phyloP scores from a whole-genome alignment of 2,113 vertebrate species.

The Strix uralensis region DNA sequence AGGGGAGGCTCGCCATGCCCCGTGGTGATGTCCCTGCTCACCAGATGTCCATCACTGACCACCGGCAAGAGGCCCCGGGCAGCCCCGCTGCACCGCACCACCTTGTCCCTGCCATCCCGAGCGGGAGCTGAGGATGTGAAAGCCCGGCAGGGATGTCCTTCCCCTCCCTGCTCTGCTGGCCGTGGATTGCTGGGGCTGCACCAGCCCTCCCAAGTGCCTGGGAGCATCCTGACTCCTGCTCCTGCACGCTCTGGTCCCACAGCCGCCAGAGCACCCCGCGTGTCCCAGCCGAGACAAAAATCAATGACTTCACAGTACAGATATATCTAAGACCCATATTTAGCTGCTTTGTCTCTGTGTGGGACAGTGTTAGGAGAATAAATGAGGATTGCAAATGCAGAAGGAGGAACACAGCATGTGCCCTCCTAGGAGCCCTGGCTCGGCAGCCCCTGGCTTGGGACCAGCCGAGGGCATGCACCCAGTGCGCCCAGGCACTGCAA shows the following conservation, averaged over 20 bases:
- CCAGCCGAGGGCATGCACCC: neutral
- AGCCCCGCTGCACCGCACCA: neutral
- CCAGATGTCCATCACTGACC: neutral
- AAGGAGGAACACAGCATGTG: neutral
- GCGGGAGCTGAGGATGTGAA: rapidly evolving
- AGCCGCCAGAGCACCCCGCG: rapidly evolving
- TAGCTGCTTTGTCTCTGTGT: neutral
- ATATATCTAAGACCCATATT: neutral
- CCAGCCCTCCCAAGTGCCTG: rapidly evolving
- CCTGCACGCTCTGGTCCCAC: neutral
- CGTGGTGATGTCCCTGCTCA: neutral
- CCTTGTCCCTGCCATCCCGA: neutral
- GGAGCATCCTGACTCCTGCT: neutral
- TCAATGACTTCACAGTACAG: rapidly evolving
- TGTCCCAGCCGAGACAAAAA: neutral
- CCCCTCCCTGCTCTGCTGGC: neutral
- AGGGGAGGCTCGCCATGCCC: neutral
- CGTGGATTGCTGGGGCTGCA: neutral
- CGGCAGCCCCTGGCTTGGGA: neutral
- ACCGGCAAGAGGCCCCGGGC: rapidly evolving
- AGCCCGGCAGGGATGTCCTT: rapidly evolving
- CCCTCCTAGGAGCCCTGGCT: neutral
- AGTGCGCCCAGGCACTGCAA: rapidly evolving
- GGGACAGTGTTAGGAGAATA: neutral
- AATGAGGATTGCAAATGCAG: neutral